These are phyloP conservation scores for Parambassis ranga DNA, from an alignment of 2,797 vertebrate species.

Conservation along the genomic window DNA sequence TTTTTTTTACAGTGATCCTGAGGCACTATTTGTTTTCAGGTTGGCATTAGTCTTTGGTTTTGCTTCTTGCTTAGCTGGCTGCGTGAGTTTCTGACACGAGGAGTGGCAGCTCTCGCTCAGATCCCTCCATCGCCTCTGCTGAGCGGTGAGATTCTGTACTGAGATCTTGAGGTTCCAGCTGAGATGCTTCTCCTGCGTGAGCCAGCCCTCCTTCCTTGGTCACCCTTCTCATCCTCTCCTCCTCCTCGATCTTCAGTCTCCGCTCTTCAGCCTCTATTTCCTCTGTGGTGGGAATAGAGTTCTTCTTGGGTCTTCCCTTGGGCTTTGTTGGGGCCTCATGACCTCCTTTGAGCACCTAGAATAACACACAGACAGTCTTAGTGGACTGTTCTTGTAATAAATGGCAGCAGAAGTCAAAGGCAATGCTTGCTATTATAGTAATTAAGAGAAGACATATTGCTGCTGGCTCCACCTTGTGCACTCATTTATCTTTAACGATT, in stretches of 20 bases:
- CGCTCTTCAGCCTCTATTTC: slow-evolving; percentile 97
- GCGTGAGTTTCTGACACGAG: slow-evolving; percentile 64
- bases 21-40: slow-evolving; percentile 73
- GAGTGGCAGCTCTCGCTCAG: slow-evolving; percentile 47
- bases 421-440: slow-evolving; percentile 75
- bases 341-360: slow-evolving; percentile 95
- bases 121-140: slow-evolving; percentile 25
- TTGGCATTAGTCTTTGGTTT: slow-evolving; percentile 70
- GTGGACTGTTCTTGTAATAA: slow-evolving; percentile 53
- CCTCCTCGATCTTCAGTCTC: slow-evolving; percentile 77
- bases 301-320: slow-evolving; percentile 99
- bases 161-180: slow-evolving; percentile 72
- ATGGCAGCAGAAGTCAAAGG: slow-evolving; percentile 75
- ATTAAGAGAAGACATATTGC: slow-evolving; percentile 82
- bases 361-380: slow-evolving; percentile 56
- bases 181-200: slow-evolving; percentile 36
- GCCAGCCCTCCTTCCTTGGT: neutral
- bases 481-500: slow-evolving; percentile 78
- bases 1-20: slow-evolving; percentile 69
- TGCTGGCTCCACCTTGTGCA: slow-evolving; percentile 55
- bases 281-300: slow-evolving; percentile 97
- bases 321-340: slow-evolving; percentile 98
- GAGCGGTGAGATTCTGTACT: slow-evolving; percentile 50
- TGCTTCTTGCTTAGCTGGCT: slow-evolving; percentile 71
- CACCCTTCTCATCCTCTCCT: slow-evolving; percentile 57